Percentiles rank a stretch among this genome's conserved stretches.
Conservation (phyloP, 1,140 invertebrate species). For the Laupala kohalensis region DNA sequence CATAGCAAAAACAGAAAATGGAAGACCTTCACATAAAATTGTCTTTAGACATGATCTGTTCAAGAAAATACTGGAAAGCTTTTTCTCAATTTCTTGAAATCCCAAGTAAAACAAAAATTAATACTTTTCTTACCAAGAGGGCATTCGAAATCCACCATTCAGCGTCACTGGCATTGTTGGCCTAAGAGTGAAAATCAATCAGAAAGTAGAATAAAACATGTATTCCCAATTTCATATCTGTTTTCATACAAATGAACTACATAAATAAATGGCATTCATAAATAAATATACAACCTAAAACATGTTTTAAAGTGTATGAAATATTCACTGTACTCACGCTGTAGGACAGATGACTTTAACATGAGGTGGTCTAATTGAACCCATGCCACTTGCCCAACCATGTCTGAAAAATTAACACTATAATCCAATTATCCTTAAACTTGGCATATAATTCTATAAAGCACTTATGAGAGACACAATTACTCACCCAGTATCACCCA, state of each 20-base stretch:
- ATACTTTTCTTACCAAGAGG: constrained; percentile 57
- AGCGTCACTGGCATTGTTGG: constrained; percentile 81
- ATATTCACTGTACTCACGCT: constrained; percentile 44
- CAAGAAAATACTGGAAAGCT: not conserved
- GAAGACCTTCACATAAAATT: not conserved
- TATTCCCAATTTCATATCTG: not conserved
- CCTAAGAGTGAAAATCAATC: constrained; percentile 30
- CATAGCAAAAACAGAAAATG: not conserved
- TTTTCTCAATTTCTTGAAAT: not conserved
- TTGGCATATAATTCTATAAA: constrained; percentile 4
- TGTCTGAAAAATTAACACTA: constrained; percentile 46
- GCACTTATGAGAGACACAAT: not conserved
- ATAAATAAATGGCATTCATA: not conserved
- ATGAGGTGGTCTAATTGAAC: constrained; percentile 59
- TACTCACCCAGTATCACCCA: constrained; percentile 52
- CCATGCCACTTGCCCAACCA: constrained; percentile 82
- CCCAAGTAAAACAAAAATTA: not conserved
- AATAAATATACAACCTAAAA: not conserved
- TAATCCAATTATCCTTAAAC: constrained; percentile 5
- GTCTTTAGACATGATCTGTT: not conserved
- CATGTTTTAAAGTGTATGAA: constrained; percentile 3
- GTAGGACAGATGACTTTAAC: constrained; percentile 92
- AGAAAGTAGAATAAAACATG: constrained; percentile 11
- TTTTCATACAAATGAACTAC: not conserved
- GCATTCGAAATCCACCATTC: constrained; percentile 87